A percentile compares a stretch with the other conserved stretches of the same genome.
These are phyloP conservation scores for Trematomus bernacchii DNA, from an alignment of 2,797 vertebrate species.

Conservation along the genomic window DNA sequence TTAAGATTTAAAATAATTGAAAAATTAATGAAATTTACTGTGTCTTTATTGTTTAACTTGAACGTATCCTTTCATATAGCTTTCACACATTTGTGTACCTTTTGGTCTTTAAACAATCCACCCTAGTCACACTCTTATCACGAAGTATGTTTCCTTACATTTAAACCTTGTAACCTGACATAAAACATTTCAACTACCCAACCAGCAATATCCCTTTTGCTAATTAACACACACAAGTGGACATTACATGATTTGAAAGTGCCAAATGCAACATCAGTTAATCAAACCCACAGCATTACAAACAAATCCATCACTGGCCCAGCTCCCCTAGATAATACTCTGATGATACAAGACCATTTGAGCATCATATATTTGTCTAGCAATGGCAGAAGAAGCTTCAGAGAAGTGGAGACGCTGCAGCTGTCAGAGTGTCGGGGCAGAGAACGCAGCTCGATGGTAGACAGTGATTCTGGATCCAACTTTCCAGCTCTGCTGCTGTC, in stretches of 20 bases:
- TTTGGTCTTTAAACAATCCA: too few relatives aligned
- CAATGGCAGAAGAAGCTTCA: not conserved
- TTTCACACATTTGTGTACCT: too few relatives aligned
- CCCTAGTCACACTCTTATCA: too few relatives aligned
- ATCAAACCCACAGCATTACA: not conserved
- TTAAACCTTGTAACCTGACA: not conserved
- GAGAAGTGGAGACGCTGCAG: not conserved
- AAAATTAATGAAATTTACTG: not conserved
- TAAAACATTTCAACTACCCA: not conserved
- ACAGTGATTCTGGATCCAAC: slow-evolving; percentile 34
- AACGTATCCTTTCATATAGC: not conserved
- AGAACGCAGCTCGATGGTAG: slow-evolving; percentile 20
- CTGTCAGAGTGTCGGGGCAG: not conserved
- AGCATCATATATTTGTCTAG: not conserved
- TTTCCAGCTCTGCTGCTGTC: slow-evolving; percentile 43
- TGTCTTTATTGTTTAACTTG: not conserved
- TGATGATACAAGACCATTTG: not conserved
- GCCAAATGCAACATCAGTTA: slow-evolving; percentile 8
- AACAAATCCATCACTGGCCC: not conserved
- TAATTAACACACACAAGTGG: not conserved
- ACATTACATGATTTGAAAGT: not conserved
- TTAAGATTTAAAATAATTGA: not conserved
- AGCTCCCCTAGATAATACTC: not conserved
- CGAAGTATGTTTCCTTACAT: not conserved
- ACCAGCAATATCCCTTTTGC: not conserved